Base-by-base conservation (phyloP, 2,888 invertebrate species). In the Heliconius charithonia region DNA sequence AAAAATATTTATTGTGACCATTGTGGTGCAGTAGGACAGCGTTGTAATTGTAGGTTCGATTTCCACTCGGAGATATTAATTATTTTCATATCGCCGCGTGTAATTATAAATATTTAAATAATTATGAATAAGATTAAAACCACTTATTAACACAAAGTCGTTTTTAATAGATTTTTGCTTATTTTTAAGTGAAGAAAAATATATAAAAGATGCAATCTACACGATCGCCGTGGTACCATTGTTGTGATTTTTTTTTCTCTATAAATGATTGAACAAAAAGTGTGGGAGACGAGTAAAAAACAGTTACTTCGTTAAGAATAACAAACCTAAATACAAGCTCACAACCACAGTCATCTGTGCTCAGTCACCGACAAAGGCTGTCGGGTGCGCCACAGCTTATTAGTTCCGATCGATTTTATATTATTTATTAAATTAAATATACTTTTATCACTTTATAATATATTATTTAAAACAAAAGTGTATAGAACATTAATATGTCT, bases 401-500 rank as follows among this genome's bases (percentile, higher is more conserved):
- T 73, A 37, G 74, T 37, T 41, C 19, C 41, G 22, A 25, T 41
- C 56, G 13, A 32, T 32, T 32, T 16, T 27, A 27, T 63, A 45
- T n/a, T 69, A 65, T 32, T 22, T 25, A 56, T 27, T 37, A 19
- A 32, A 65, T 65, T 66, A 73, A n/a, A n/a, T 74, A 41, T 41
- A 19, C 4, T 41, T 25, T 27, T 12, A 65, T 41, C n/a, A n/a
- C 13, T 75, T 22, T 29, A 27, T 7, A n/a, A 69, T 25, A 69
- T 41, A 65, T n/a, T 56, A 32, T n/a, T 69, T 45, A 3, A 67
- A 51, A 7, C 9, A 66, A 69, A 37, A n/a, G 75, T 56, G 37
- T 75, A 76, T 13, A 59, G 45, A 27, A 70, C 22, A 27, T 16
- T 7, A 72, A 62, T 51, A 94, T 93, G 93, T 84, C 90, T 41